A percentile compares a stretch with the other conserved stretches of the same genome.
Conservation (phyloP, 2,888 invertebrate species). For the Schizotus pectinicornis region DNA sequence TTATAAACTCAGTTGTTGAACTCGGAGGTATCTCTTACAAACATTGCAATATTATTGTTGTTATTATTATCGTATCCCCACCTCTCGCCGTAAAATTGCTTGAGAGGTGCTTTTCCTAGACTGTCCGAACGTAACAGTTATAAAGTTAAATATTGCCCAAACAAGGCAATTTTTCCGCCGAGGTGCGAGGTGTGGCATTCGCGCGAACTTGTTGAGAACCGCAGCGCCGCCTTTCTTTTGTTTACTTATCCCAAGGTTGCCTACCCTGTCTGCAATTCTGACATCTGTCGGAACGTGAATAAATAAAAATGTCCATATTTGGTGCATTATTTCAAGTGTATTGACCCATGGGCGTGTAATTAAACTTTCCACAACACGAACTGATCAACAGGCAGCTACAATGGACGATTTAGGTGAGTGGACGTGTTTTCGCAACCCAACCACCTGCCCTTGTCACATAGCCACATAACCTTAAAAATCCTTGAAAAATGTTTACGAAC, state of each 20-base stretch:
- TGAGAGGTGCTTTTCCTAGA: too few species aligned
- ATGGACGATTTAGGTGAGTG: slow-evolving; percentile 56
- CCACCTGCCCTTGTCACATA: slow-evolving; percentile 18
- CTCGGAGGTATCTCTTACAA: too few species aligned
- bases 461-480: slow-evolving; percentile 18
- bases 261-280: slow-evolving; percentile 20
- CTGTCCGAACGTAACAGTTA: too few species aligned
- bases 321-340: slow-evolving; percentile 18
- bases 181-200: not conserved
- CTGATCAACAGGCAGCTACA: slow-evolving; percentile 26
- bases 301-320: slow-evolving; percentile 23
- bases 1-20: too few species aligned
- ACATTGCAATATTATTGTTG: too few species aligned
- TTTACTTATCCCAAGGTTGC: slow-evolving; percentile 32
- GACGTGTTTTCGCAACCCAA: slow-evolving; percentile 8
- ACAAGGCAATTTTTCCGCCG: too few species aligned
- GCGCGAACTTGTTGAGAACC: slow-evolving; percentile 11
- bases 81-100: too few species aligned
- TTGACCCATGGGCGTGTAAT: slow-evolving; percentile 13
- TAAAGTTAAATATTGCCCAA: too few species aligned
- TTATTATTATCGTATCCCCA: too few species aligned
- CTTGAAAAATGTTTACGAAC: not conserved
- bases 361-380: slow-evolving; percentile 12
- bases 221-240: slow-evolving; percentile 6
- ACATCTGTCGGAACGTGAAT: slow-evolving; percentile 18